Evolutionary conservation across 1,140 invertebrate species (phyloP), one percentile per base, ranked within the genome.

Genomic region (Druon quercuslanigerum): DNA sequence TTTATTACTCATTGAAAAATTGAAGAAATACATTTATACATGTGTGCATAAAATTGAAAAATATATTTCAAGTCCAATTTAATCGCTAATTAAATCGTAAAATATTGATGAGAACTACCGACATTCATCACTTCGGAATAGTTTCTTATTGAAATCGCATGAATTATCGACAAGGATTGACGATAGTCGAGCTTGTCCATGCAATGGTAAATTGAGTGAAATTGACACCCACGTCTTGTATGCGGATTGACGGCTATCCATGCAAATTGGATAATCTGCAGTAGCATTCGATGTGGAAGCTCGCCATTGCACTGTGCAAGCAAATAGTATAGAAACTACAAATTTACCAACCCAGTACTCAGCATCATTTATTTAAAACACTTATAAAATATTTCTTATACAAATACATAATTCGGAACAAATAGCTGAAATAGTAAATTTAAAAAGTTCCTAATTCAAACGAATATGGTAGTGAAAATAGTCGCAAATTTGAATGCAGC

Each of bases 141-240:
- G 7, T 66, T 60, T 4, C 6, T 4, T 16, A 25, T 13, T 66
- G 20, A 40, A 54, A 46, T 40, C 14, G 20, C n/a, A 66, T 66
- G 33, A 46, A 66, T 66, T 66, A 25, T 66, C 9, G 14, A 16
- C 12, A n/a, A 66, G 25, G 60, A 14, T 16, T 40, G 25, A 66
- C 16, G n/a, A 16, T 66, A 3, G 60, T 66, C 25, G 20, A 66
- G 25, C 25, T 40, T 66, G 60, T 66, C 60, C 60, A 33, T 66
- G 33, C 60, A 66, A 66, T 66, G 40, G 60, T 46, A 66, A 66
- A 66, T 66, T 66, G 60, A 40, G 33, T 66, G 60, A 66, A 66
- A 66, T 66, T 66, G 25, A 66, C 60, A 66, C 60, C 60, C 60
- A 66, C 60, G 40, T 66, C 60, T 66, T 66, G 60, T 66, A 40